phyloP scores from a whole-genome alignment of 2,888 invertebrate species.

The Lysandra coridon region DNA sequence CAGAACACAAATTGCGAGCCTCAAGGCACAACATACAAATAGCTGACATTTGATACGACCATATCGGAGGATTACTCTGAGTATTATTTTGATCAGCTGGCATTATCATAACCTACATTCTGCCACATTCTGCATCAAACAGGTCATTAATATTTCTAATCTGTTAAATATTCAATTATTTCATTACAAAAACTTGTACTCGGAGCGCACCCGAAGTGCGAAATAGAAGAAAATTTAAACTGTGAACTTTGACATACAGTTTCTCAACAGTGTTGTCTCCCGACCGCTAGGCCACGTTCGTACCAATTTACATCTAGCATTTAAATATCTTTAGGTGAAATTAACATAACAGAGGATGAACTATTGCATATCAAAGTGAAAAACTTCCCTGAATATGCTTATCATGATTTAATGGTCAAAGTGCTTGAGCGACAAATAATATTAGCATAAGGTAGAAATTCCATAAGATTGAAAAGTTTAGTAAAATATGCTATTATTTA shows the following conservation, averaged over 20 bases:
- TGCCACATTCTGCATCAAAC: conserved; percentile 44
- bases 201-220: background rate
- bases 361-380: conserved; percentile 21
- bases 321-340: conserved; percentile 42
- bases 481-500: background rate
- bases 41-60: conserved; percentile 57
- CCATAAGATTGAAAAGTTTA: background rate
- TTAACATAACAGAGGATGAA: conserved; percentile 33
- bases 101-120: conserved; percentile 59
- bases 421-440: background rate
- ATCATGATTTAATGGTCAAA: background rate
- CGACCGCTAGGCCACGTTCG: conserved; percentile 40
- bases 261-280: conserved; percentile 45
- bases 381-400: background rate
- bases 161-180: conserved; percentile 30
- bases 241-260: conserved; percentile 52
- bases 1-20: conserved; percentile 39
- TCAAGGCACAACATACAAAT: conserved; percentile 51
- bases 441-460: background rate
- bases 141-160: conserved; percentile 34
- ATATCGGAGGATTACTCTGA: conserved; percentile 52
- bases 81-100: conserved; percentile 51
- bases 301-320: conserved; percentile 34
- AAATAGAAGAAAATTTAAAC: conserved; percentile 43
- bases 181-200: conserved; percentile 24